Conservation (phyloP, 2,113 vertebrate genomes). For the Chascanopsetta lugubris region DNA sequence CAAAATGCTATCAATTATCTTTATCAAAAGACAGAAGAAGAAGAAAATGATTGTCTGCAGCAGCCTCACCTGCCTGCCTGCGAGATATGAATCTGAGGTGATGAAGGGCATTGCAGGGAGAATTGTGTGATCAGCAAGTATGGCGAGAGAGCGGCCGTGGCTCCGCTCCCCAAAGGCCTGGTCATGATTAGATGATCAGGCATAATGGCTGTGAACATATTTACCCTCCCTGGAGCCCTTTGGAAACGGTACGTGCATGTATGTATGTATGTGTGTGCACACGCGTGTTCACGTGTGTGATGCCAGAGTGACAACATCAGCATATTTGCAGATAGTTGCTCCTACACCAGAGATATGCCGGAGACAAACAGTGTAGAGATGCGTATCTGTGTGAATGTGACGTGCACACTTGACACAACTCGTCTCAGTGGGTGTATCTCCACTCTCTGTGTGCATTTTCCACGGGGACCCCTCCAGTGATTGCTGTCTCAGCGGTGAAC, state of each 20-base stretch:
- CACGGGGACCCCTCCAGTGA: slow-evolving; percentile 5
- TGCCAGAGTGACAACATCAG: slow-evolving; percentile 58
- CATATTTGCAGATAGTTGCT: slow-evolving; percentile 46
- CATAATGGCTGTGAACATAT: slow-evolving; percentile 63
- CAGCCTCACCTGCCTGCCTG: slow-evolving; percentile 18
- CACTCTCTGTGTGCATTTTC: slow-evolving; percentile 12
- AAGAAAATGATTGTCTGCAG: background rate
- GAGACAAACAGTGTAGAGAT: slow-evolving; percentile 20
- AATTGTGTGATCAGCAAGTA: slow-evolving; percentile 65
- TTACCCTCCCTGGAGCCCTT: slow-evolving; percentile 49
- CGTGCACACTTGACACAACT: background rate
- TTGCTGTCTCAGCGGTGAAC: slow-evolving; percentile 11
- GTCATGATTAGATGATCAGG: slow-evolving; percentile 70
- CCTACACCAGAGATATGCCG: slow-evolving; percentile 10
- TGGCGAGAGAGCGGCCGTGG: slow-evolving; percentile 8
- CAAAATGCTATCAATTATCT: slow-evolving; percentile 46
- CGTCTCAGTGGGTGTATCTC: background rate
- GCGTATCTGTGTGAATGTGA: slow-evolving; percentile 3
- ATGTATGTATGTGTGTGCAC: slow-evolving; percentile 3
- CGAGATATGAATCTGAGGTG: slow-evolving; percentile 48
- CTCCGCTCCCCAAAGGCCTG: slow-evolving; percentile 45
- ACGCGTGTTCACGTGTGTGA: slow-evolving; percentile 6
- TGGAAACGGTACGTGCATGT: slow-evolving; percentile 26
- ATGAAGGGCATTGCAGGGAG: slow-evolving; percentile 53
- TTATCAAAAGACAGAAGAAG: background rate